These are phyloP conservation scores for Labia minor DNA, from an alignment of 2,888 invertebrate genomes.

Conservation along the genomic window DNA sequence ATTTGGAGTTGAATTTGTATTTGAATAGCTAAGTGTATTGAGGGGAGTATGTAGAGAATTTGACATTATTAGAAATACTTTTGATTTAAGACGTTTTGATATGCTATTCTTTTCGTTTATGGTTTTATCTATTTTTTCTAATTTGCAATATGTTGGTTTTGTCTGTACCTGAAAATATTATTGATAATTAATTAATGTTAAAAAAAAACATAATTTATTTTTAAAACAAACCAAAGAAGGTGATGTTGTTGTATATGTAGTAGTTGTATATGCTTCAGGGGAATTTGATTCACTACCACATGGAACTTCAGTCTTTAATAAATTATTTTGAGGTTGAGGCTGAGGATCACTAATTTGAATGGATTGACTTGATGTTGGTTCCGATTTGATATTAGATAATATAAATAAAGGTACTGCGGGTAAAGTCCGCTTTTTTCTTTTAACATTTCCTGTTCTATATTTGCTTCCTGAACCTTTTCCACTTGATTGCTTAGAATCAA, in stretches of 20 bases:
- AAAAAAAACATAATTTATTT: neutral
- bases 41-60: neutral
- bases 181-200: neutral
- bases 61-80: neutral
- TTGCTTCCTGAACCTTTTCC: slow-evolving; percentile 14
- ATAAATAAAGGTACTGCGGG: neutral
- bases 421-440: slow-evolving; percentile 16
- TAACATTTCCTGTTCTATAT: slow-evolving; percentile 14
- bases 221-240: neutral
- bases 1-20: neutral
- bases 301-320: neutral
- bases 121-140: neutral
- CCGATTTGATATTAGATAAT: neutral
- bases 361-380: neutral
- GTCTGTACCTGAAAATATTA: neutral
- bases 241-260: neutral
- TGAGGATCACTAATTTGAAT: neutral
- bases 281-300: neutral
- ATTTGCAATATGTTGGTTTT: neutral
- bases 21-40: neutral
- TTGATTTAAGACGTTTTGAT: neutral
- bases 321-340: neutral
- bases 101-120: neutral
- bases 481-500: neutral
- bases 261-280: neutral